phyloP scores from a whole-genome alignment of 2,797 vertebrate genomes.

The Pogoniulus pusillus region DNA sequence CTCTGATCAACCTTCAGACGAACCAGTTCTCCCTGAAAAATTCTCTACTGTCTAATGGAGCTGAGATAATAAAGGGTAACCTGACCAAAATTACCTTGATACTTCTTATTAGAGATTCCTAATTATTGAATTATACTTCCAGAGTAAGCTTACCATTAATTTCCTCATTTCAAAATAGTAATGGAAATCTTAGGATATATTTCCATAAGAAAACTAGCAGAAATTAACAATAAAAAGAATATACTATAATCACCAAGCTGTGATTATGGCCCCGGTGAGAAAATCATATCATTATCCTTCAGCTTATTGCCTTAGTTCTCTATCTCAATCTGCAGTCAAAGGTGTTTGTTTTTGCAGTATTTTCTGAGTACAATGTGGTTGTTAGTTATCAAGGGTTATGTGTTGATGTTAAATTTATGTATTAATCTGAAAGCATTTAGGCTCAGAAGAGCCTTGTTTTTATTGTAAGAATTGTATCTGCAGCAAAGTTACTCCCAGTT shows the following conservation, averaged over 20 bases:
- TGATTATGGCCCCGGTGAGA: not conserved
- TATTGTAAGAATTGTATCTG: not conserved
- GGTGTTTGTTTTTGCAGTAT: not conserved
- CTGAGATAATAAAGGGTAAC: not conserved
- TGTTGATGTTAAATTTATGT: not conserved
- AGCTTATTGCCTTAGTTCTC: slow-evolving; percentile 13
- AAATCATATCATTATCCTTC: not conserved
- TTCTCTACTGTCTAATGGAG: not conserved
- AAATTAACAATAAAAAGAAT: slow-evolving; percentile 22
- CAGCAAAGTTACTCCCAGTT: not conserved
- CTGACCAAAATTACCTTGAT: not conserved
- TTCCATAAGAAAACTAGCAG: not conserved
- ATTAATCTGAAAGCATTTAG: not conserved
- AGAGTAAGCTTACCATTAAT: not conserved
- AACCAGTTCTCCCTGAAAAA: not conserved
- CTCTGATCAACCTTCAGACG: not conserved
- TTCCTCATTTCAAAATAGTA: slow-evolving; percentile 12
- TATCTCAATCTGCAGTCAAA: not conserved
- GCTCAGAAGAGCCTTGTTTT: not conserved
- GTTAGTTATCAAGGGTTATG: not conserved
- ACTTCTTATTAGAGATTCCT: not conserved
- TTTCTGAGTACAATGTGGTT: not conserved
- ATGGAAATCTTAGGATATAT: not conserved
- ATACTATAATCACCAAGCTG: slow-evolving; percentile 28
- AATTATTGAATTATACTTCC: not conserved